Evolutionary conservation across 2,113 vertebrate species (phyloP).

Genomic region (Misgurnus anguillicaudatus): DNA sequence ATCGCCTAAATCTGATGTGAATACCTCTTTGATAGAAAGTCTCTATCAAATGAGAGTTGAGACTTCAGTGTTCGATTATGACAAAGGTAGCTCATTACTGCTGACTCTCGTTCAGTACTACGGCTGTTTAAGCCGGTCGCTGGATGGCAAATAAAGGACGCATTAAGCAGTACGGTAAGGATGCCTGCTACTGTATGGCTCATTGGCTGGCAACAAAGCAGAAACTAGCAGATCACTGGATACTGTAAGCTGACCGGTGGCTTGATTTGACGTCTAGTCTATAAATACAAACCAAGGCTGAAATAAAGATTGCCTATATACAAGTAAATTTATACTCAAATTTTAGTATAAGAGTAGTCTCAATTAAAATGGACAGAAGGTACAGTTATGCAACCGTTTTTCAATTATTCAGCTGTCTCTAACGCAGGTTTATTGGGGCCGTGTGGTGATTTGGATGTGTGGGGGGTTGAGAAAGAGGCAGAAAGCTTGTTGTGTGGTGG

Average conservation of each 20-base stretch:
- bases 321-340: background rate
- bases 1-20: slow-evolving; percentile 45
- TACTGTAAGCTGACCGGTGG: background rate
- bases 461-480: background rate
- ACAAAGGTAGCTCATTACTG: slow-evolving; percentile 2
- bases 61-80: slow-evolving; percentile 1
- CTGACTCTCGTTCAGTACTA: background rate
- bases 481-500: background rate
- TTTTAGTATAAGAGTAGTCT: background rate
- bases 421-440: background rate
- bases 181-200: slow-evolving; percentile 20
- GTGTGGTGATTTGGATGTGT: background rate
- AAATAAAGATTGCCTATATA: background rate
- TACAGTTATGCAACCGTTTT: background rate
- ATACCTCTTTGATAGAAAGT: slow-evolving; percentile 30
- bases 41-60: slow-evolving; percentile 31
- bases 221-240: background rate
- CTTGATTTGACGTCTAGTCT: background rate
- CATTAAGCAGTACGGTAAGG: slow-evolving; percentile 45
- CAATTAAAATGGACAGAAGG: background rate
- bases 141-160: slow-evolving; percentile 20
- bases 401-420: background rate
- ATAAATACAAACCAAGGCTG: background rate
- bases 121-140: background rate
- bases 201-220: background rate